Conservation (phyloP, 2,113 vertebrate genomes). For the Larimichthys crocea region DNA sequence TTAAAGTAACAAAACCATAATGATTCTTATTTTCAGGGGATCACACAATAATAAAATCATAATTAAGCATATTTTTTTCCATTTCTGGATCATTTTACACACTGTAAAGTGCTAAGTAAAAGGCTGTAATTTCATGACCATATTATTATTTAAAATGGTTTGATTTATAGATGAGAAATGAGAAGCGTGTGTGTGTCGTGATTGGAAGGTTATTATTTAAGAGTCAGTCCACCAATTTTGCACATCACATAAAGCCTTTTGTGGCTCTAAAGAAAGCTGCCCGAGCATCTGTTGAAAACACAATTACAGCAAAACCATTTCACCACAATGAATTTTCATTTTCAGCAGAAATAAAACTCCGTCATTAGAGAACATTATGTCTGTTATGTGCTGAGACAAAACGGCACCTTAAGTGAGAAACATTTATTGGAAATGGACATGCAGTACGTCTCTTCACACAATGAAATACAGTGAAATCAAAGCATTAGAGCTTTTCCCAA, state of each 20-base stretch:
- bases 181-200: not conserved
- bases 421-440: constrained; percentile 6
- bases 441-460: not conserved
- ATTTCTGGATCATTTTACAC: no score
- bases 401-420: not conserved
- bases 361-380: constrained; percentile 19
- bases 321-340: constrained; percentile 5
- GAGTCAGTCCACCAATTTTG: no score
- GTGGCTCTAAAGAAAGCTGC: no score
- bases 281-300: constrained; percentile 20
- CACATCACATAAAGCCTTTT: no score
- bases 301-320: constrained; percentile 31
- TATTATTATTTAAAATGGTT: not conserved
- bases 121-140: no score
- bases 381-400: constrained; percentile 5
- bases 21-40: no score
- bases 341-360: constrained; percentile 14
- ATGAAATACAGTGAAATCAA: not conserved
- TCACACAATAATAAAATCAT: no score
- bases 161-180: not conserved
- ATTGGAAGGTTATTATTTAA: not conserved
- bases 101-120: no score
- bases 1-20: no score
- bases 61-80: no score
- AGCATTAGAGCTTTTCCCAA: not conserved